Conservation (phyloP, 2,797 vertebrate species). For the Chaenodraco wilsoni region DNA sequence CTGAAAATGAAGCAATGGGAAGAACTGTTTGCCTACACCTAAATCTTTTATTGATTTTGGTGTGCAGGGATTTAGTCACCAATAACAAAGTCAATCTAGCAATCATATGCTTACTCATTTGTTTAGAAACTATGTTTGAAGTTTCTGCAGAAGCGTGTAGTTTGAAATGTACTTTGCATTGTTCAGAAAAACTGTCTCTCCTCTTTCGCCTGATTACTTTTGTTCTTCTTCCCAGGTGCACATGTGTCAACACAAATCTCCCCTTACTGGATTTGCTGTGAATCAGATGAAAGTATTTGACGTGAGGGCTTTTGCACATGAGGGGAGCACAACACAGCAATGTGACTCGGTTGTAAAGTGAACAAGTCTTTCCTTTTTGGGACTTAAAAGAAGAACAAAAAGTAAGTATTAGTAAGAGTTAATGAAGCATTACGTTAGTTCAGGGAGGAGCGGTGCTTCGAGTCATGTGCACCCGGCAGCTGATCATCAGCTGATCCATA, state of each 20-base stretch:
- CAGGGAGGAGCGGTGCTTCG: conserved; percentile 37
- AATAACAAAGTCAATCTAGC: conserved; percentile 24
- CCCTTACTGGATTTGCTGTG: not conserved
- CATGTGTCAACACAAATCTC: conserved; percentile 17
- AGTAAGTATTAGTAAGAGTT: conserved; percentile 29
- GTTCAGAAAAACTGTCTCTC: too few relatives aligned
- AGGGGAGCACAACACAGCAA: conserved; percentile 30
- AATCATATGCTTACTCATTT: conserved; percentile 14
- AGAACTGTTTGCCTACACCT: conserved; percentile 24
- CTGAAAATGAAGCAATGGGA: conserved; percentile 11
- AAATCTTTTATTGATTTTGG: conserved; percentile 43
- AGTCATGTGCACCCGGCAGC: conserved; percentile 62
- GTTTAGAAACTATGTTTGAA: conserved; percentile 19
- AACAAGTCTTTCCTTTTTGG: conserved; percentile 41
- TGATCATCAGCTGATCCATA: conserved; percentile 64
- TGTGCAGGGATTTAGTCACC: conserved; percentile 6
- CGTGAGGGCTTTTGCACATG: conserved; percentile 30
- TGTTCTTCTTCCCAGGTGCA: conserved; percentile 12
- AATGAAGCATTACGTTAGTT: conserved; percentile 63
- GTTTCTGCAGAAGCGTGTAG: not conserved
- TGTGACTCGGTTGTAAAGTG: conserved; percentile 32
- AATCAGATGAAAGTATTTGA: conserved; percentile 45
- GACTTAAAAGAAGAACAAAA: conserved; percentile 53
- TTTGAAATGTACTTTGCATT: not conserved
- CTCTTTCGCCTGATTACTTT: conserved; percentile 1